phyloP scores from a whole-genome alignment of 2,797 vertebrate species.

The Hapalemur alaotrensis region DNA sequence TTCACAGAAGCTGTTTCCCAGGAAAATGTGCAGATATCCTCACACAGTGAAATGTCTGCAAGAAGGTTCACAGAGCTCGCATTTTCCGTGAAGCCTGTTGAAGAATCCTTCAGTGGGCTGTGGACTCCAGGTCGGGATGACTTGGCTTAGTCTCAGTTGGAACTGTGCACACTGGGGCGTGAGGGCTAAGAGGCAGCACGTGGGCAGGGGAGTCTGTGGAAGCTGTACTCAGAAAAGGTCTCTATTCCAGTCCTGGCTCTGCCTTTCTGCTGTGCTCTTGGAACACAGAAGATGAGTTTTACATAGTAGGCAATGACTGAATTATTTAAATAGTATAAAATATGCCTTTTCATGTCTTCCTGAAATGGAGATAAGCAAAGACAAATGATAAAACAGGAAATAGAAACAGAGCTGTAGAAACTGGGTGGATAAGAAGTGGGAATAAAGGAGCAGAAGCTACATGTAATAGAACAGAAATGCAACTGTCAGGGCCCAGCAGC shows the following conservation, averaged over 20 bases:
- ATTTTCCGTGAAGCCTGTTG: background rate
- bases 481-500: too few relatives aligned
- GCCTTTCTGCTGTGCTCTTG: background rate
- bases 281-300: background rate
- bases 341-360: conserved; percentile 12
- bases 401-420: background rate
- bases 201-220: background rate
- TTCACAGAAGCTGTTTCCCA: background rate
- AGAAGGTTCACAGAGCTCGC: background rate
- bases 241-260: background rate
- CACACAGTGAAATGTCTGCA: background rate
- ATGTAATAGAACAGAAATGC: background rate
- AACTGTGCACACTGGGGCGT: background rate
- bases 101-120: too few relatives aligned
- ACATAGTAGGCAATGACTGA: background rate
- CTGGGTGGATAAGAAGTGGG: background rate
- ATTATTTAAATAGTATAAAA: conserved; percentile 5
- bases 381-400: background rate
- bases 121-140: background rate
- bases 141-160: background rate
- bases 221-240: background rate
- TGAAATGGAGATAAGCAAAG: background rate
- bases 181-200: background rate
- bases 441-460: background rate
- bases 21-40: background rate